Conservation (phyloP, 2,797 vertebrate species). For the Cephalopachus bancanus region DNA sequence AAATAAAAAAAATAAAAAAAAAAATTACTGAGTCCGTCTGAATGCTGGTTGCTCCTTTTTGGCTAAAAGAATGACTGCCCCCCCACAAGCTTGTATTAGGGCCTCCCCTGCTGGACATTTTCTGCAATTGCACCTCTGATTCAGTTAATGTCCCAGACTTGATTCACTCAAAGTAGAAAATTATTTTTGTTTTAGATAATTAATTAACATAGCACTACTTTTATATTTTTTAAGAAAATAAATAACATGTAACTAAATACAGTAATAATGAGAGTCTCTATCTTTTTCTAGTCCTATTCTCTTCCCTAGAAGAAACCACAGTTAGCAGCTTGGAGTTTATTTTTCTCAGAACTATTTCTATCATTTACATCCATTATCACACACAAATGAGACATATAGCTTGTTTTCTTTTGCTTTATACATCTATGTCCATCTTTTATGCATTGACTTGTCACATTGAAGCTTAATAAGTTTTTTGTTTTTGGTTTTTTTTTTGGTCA, state of each 20-base stretch:
- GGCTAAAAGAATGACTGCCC: no score
- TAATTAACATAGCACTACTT: neutral
- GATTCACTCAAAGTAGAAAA: neutral
- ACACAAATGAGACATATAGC: neutral
- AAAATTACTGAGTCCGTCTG: neutral
- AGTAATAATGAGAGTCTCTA: neutral
- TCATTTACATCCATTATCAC: neutral
- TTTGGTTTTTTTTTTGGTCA: neutral
- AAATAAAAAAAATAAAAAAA: no score
- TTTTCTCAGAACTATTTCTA: neutral
- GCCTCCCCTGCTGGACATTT: slow-evolving; percentile 56
- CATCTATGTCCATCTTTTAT: neutral
- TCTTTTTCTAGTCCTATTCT: neutral
- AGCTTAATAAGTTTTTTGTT: neutral
- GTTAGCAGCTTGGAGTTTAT: neutral
- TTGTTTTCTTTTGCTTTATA: neutral
- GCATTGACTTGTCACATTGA: neutral
- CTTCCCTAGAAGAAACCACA: neutral
- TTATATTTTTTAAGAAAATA: neutral
- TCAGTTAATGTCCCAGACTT: neutral
- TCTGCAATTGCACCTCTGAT: slow-evolving; percentile 9
- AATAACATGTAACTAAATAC: neutral
- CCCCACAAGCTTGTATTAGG: neutral
- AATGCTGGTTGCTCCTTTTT: neutral
- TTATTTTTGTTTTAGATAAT: neutral